Conservation (phyloP, 2,888 invertebrate species). For the Drosophila lacicola region DNA sequence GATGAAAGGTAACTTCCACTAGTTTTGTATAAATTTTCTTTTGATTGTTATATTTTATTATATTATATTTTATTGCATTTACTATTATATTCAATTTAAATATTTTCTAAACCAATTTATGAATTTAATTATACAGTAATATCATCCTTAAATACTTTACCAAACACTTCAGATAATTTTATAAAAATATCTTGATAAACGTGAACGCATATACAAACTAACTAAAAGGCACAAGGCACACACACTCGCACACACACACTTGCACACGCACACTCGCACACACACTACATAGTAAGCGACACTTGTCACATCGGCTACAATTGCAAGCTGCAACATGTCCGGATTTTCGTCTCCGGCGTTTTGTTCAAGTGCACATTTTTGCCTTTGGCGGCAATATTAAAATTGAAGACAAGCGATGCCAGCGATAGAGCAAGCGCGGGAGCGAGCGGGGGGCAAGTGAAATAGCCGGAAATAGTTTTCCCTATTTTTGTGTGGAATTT, state of each 20-base stretch:
- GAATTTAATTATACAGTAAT: too few species aligned
- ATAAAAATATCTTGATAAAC: background rate
- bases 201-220: background rate
- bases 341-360: conserved; percentile 10
- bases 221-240: background rate
- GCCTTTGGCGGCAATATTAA: conserved; percentile 74
- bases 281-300: conserved; percentile 10
- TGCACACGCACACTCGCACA: background rate
- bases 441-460: conserved; percentile 45
- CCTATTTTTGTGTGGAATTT: conserved; percentile 45
- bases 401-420: conserved; percentile 67
- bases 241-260: conserved; percentile 3
- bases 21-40: too few species aligned
- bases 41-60: too few species aligned
- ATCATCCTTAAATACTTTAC: too few species aligned
- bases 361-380: conserved; percentile 54
- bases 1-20: too few species aligned
- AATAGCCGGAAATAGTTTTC: conserved; percentile 72
- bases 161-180: too few species aligned
- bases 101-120: too few species aligned
- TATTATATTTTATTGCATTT: too few species aligned
- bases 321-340: conserved; percentile 56
- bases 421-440: conserved; percentile 29
- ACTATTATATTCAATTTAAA: too few species aligned
- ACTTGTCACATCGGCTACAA: conserved; percentile 69